Evolutionary conservation across 1,140 invertebrate species (phyloP).

Genomic region (Helicorthomorpha holstii): DNA sequence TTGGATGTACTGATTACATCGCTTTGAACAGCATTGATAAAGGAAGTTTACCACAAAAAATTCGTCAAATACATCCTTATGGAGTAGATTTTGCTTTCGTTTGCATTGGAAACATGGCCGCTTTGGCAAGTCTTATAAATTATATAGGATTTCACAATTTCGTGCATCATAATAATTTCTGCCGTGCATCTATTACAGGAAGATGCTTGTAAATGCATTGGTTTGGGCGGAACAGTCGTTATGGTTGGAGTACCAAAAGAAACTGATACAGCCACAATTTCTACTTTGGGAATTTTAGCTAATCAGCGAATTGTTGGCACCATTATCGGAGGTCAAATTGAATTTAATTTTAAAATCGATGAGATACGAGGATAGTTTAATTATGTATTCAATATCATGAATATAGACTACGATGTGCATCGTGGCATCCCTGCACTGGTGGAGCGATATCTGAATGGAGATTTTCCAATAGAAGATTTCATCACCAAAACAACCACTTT

Average conservation of each 20-base stretch:
- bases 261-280: background rate
- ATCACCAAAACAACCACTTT: too few species aligned
- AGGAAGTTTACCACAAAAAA: background rate
- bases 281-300: background rate
- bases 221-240: background rate
- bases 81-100: background rate
- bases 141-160: background rate
- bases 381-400: background rate
- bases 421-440: conserved; percentile 3
- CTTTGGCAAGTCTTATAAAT: background rate
- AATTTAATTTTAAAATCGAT: background rate
- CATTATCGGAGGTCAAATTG: background rate
- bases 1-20: background rate
- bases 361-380: background rate
- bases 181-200: background rate
- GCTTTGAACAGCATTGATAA: background rate
- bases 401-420: background rate
- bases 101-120: background rate
- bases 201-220: background rate
- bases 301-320: background rate
- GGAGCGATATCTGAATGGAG: background rate
- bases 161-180: background rate
- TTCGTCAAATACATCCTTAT: background rate
- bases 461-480: too few species aligned
- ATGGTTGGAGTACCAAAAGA: background rate